Evolutionary conservation across 2,888 invertebrate species (phyloP).

Genomic region (Siphlonurus alternatus): DNA sequence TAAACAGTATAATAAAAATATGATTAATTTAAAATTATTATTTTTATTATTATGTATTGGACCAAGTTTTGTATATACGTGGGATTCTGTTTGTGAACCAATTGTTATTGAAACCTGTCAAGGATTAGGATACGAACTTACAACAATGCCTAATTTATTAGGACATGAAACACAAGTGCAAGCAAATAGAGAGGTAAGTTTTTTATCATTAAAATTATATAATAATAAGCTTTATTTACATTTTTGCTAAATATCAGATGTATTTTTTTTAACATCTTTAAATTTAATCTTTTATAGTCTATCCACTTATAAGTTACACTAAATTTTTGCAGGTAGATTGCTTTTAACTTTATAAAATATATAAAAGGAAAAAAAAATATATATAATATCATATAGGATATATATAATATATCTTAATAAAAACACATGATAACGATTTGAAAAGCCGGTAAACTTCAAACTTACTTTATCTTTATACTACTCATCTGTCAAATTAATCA

Average conservation of each 20-base stretch:
- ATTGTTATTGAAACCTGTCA: conserved; percentile 38
- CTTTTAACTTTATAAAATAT: too few relatives aligned
- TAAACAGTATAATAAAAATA: not conserved
- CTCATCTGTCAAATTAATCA: not conserved
- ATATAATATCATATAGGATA: too few relatives aligned
- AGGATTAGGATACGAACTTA: conserved; percentile 71
- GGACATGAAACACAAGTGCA: conserved; percentile 65
- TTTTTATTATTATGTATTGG: not conserved
- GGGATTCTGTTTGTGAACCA: not conserved
- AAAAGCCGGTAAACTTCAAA: not conserved
- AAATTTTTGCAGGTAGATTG: too few relatives aligned
- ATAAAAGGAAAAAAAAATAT: too few relatives aligned
- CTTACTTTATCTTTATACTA: not conserved
- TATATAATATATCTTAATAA: not conserved
- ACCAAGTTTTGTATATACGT: not conserved
- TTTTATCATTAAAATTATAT: conserved; percentile 9
- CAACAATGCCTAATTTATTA: conserved; percentile 72
- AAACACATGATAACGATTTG: not conserved
- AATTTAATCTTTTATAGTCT: too few relatives aligned
- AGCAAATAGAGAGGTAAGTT: conserved; percentile 58
- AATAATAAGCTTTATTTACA: too few relatives aligned
- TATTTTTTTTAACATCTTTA: too few relatives aligned
- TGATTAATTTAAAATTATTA: not conserved
- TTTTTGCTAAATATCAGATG: too few relatives aligned
- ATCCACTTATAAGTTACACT: too few relatives aligned